phyloP scores from a whole-genome alignment of 2,113 vertebrate genomes.

The Paradoxurus hermaphroditus region DNA sequence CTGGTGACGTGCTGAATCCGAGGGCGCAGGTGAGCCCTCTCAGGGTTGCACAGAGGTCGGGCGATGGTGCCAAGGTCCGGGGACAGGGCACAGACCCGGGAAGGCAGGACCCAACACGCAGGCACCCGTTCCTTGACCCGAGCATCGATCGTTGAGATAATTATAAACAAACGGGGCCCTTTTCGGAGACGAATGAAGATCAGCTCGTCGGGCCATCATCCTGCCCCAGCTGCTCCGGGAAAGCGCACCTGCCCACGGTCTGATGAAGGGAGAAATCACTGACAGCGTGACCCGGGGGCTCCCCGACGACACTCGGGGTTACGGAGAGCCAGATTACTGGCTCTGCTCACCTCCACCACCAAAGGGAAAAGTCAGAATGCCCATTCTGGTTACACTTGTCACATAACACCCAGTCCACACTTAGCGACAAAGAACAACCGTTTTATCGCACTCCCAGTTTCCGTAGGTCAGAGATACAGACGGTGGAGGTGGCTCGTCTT shows the following conservation, averaged over 20 bases:
- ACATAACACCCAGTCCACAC: not conserved
- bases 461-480: not conserved
- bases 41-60: not conserved
- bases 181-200: not conserved
- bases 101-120: no score
- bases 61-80: no score
- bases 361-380: not conserved
- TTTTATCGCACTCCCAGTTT: not conserved
- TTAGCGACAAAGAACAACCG: not conserved
- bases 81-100: not conserved
- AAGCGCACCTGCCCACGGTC: not conserved
- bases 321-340: not conserved
- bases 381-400: not conserved
- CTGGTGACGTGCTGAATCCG: no score
- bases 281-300: not conserved
- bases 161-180: not conserved
- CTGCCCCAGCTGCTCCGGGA: not conserved
- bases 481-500: not conserved
- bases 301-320: not conserved
- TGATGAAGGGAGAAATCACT: not conserved
- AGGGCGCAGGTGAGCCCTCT: not conserved
- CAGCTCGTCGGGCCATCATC: not conserved
- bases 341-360: not conserved
- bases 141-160: not conserved
- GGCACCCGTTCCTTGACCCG: not conserved